phyloP scores from a whole-genome alignment of 2,888 invertebrate genomes.

The Rhagium mordax region DNA sequence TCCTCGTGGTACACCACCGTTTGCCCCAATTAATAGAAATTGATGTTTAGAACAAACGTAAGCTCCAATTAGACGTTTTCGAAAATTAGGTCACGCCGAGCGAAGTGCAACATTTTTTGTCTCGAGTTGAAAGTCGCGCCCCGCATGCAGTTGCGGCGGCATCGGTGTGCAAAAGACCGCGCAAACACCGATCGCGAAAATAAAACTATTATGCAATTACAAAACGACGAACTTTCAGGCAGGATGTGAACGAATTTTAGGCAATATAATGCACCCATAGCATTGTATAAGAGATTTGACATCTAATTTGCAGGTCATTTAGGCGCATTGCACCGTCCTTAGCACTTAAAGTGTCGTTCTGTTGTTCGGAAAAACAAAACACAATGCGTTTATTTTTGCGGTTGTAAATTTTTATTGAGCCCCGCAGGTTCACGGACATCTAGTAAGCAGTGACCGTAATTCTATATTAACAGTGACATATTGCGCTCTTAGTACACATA shows the following conservation, averaged over 20 bases:
- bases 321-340: conserved; percentile 48
- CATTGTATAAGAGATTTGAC: conserved; percentile 50
- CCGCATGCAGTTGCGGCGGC: too few relatives aligned
- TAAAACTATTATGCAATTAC: conserved; percentile 54
- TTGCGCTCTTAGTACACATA: conserved; percentile 53
- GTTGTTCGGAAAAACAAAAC: conserved; percentile 55
- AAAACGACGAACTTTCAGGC: conserved; percentile 40
- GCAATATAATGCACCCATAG: conserved; percentile 45
- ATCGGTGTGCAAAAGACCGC: not conserved
- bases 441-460: conserved; percentile 58
- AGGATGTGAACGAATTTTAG: conserved; percentile 50
- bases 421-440: conserved; percentile 63
- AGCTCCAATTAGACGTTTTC: too few relatives aligned
- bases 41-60: too few relatives aligned
- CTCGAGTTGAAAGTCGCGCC: too few relatives aligned
- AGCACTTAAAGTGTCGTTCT: conserved; percentile 31
- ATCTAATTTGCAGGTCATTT: conserved; percentile 51
- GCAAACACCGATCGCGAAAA: conserved; percentile 33
- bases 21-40: too few relatives aligned
- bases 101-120: too few relatives aligned
- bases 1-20: too few relatives aligned
- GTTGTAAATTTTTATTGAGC: conserved; percentile 56
- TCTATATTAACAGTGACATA: conserved; percentile 58
- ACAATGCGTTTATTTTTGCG: conserved; percentile 54
- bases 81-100: too few relatives aligned